Base-by-base conservation (phyloP, 2,113 vertebrate genomes). In the Osmerus eperlanus region DNA sequence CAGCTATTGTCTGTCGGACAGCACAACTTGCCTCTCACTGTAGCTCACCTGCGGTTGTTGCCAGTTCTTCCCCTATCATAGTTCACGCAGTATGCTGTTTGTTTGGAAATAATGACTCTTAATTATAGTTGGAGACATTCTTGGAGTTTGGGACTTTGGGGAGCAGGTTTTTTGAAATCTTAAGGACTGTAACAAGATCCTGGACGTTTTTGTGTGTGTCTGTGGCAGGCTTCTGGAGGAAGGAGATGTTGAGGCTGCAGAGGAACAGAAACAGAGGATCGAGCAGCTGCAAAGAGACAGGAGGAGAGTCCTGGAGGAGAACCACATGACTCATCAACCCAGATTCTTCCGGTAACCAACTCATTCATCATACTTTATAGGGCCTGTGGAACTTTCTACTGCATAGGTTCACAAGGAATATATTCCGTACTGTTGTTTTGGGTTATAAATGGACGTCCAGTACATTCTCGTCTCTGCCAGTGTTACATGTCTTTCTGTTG, bases 281-380 rank as follows among this genome's bases (percentile, higher is more conserved):
- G 97, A 99, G 79, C 93, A 97, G 85, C 92, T 96, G 8, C 97
- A 99, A 90, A 92, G 97, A 83, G 95, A 98, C 28, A 86, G 95
- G 74, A 89, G 95, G 63, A 91, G 92, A 77, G 86, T 94, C 86
- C 86, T 96, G 47, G 96, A 99, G 77, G 96, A 96, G 78, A 96
- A 90, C 76, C 90, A 88, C 7, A 32, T 90, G 76, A 89, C 92
- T 13, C 94, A 99, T 84, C 93, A 96, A 74, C 94, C 97, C 4
- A 91, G 92, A 70, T 99, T 98, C 89, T 99, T 99, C 92, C 95
- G 95, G 97, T 98, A 75, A 75, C 59, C 14, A 4, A 9, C 4
- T 11, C 41, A 2, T 47, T 47, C 41, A 9, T 47, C 41, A 47
- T 47, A 47, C 7, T 47, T 47, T 47, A 47, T 36, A 36, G 1